phyloP scores from a whole-genome alignment of 2,113 vertebrate genomes.

The Tyrannus savana region DNA sequence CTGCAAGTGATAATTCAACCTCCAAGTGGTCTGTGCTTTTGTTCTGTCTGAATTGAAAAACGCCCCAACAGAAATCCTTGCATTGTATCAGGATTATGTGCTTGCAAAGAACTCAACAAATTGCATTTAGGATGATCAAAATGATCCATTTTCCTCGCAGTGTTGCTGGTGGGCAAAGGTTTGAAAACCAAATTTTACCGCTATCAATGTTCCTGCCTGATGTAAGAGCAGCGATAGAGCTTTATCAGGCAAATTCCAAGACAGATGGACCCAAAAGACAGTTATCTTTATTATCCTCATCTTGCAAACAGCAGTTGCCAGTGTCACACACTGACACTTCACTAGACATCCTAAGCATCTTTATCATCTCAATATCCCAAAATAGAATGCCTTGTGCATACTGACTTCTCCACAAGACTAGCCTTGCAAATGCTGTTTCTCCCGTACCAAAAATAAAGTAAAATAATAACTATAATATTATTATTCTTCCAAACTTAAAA shows the following conservation, averaged over 20 bases:
- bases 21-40: slow-evolving; percentile 66
- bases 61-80: slow-evolving; percentile 53
- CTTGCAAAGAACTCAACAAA: slow-evolving; percentile 68
- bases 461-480: not conserved
- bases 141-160: slow-evolving; percentile 40
- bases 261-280: slow-evolving; percentile 40
- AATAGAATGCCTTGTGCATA: not conserved
- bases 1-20: slow-evolving; percentile 76
- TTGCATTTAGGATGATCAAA: slow-evolving; percentile 59
- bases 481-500: not conserved
- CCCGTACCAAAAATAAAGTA: not conserved
- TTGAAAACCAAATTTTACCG: slow-evolving; percentile 16
- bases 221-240: not conserved
- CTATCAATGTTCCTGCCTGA: not conserved
- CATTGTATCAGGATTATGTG: slow-evolving; percentile 61
- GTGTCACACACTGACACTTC: not conserved
- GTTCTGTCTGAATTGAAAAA: slow-evolving; percentile 69
- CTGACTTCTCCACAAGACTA: not conserved
- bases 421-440: not conserved
- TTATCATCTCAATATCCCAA: slow-evolving; percentile 8
- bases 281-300: slow-evolving; percentile 26
- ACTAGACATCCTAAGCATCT: not conserved
- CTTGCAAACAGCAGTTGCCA: slow-evolving; percentile 26
- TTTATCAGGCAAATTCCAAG: slow-evolving; percentile 49
- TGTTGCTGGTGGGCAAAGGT: slow-evolving; percentile 9